These are phyloP conservation scores for Philereme vetulata DNA, from an alignment of 2,888 invertebrate genomes.

Conservation along the genomic window DNA sequence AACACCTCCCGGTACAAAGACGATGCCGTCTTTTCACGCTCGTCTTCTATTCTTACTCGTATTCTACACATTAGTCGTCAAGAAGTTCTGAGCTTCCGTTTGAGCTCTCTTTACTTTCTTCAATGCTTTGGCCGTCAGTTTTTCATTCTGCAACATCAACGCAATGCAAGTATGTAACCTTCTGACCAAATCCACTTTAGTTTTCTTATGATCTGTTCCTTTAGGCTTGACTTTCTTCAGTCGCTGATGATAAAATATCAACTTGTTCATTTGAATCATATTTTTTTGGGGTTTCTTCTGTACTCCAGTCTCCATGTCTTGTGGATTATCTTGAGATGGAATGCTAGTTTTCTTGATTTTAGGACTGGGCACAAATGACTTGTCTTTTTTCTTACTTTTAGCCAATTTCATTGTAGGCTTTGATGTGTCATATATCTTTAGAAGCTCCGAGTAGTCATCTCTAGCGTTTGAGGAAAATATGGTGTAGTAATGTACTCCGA, in stretches of 20 bases:
- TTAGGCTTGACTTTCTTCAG: conserved; percentile 48
- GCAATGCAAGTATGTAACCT: conserved; percentile 55
- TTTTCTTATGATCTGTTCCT: conserved; percentile 52
- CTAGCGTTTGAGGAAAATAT: conserved; percentile 78
- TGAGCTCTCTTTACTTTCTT: conserved; percentile 64
- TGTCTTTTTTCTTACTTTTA: conserved; percentile 49
- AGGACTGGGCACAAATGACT: conserved; percentile 44
- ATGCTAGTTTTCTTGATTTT: conserved; percentile 45
- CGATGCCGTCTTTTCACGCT: conserved; percentile 40
- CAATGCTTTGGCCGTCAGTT: conserved; percentile 51
- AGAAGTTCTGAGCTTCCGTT: conserved; percentile 61
- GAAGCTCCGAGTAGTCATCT: conserved; percentile 65
- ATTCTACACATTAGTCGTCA: conserved; percentile 61
- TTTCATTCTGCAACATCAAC: conserved; percentile 46
- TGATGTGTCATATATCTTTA: conserved; percentile 56
- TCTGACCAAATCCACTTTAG: conserved; percentile 47
- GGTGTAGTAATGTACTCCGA: conserved; percentile 76
- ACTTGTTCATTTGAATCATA: conserved; percentile 39
- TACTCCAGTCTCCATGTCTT: conserved; percentile 26
- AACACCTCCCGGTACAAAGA: conserved; percentile 46
- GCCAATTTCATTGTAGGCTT: conserved; percentile 36
- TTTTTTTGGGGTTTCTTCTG: conserved; percentile 23
- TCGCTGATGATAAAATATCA: conserved; percentile 53
- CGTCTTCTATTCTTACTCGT: conserved; percentile 45
- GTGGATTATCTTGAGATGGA: conserved; percentile 41